Evolutionary conservation across 1,140 invertebrate genomes (phyloP), one percentile per base, ranked within the genome.

Genomic region (Triops cancriformis): DNA sequence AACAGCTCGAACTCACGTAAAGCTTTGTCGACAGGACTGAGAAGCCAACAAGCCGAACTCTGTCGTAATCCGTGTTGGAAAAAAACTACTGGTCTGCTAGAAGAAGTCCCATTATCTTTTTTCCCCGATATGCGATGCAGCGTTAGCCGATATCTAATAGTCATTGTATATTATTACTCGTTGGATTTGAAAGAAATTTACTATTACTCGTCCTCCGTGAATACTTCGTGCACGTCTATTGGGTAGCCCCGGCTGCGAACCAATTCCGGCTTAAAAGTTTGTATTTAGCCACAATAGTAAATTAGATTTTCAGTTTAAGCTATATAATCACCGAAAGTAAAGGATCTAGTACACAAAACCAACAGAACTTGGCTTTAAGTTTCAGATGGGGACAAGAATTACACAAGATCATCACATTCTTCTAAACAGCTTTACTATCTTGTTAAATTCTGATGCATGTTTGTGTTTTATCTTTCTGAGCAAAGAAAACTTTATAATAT

Each of bases 11-110:
- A n/a, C 79, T 81, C 84, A 88, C 90, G 91, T 11, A 93, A 81
- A 1, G 86, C 87, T 80, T 90, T 89, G 26, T 86, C 83, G 10
- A 89, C 89, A 31, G 89, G 89, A 42, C 87, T 84, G 4, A 91
- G 83, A 11, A 93, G 80, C 88, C 89, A 94, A 80, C 89, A 88
- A 1, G 89, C 87, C 0, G 91, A 89, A 79, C 88, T 89, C 11
- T 86, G 86, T 0, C 92, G 82, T 0, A 93, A 82, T 10, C 92
- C 92, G 81, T 94, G 92, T 83, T 91, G 90, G 1, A 92, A 76
- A 73, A 88, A 86, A 6, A 89, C 85, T 0, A 88, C 87, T 4
- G 85, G 86, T 77, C 86, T 88, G 80, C 79, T 80, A 78, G 6
- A 80, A 64, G 6, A 81, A 74, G 14, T 26, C 6, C 26, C 51